Conservation (phyloP, 2,113 vertebrate genomes). For the Amphiprion ocellaris region DNA sequence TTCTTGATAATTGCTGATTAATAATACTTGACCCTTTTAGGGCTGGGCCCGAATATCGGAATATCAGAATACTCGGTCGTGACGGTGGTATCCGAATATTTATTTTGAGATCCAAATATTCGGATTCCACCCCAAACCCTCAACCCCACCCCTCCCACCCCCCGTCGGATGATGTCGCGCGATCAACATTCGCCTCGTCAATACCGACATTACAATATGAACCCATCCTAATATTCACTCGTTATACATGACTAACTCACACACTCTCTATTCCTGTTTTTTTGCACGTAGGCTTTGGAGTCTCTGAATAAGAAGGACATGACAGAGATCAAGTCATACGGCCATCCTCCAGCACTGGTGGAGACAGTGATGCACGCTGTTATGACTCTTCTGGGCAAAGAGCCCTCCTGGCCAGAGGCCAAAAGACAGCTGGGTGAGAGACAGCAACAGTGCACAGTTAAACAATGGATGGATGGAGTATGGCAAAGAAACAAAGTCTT, state of each 20-base stretch:
- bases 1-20: not conserved
- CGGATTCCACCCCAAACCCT: no score
- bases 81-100: no score
- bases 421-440: constrained; percentile 91
- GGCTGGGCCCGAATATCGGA: no score
- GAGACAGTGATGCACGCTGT: constrained; percentile 94
- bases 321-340: constrained; percentile 93
- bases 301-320: constrained; percentile 94
- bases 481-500: not conserved
- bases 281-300: constrained; percentile 86
- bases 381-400: constrained; percentile 90
- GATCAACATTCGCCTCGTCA: no score
- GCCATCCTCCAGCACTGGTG: constrained; percentile 88
- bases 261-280: not conserved
- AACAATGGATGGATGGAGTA: not conserved
- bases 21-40: not conserved
- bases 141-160: no score
- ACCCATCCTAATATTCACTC: no score
- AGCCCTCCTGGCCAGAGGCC: constrained; percentile 92
- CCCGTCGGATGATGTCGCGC: no score
- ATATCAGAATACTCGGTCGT: no score
- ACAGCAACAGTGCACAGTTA: not conserved
- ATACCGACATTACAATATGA: no score
- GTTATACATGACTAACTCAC: not conserved
- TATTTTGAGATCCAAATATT: no score